These are phyloP conservation scores for Deilephila porcellus DNA, from an alignment of 2,888 invertebrate genomes.

Conservation along the genomic window DNA sequence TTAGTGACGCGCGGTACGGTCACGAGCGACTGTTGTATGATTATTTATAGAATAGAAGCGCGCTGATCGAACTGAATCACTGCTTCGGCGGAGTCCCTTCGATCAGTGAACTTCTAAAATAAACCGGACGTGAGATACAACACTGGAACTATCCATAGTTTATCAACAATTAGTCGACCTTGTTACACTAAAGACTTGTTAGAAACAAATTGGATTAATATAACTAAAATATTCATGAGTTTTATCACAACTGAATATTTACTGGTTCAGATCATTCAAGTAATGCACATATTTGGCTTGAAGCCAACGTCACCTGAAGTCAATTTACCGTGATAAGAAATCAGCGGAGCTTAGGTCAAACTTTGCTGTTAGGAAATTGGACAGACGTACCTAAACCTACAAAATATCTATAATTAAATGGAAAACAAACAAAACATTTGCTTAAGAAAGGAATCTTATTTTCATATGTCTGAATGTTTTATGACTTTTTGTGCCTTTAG, in stretches of 20 bases:
- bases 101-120: slow-evolving; percentile 53
- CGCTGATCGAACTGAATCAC: slow-evolving; percentile 49
- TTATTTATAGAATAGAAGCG: slow-evolving; percentile 66
- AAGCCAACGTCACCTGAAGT: slow-evolving; percentile 2
- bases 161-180: too few species aligned
- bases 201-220: neutral
- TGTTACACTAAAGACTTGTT: too few species aligned
- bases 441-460: too few species aligned
- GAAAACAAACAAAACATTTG: too few species aligned
- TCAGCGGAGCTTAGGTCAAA: neutral
- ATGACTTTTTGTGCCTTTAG: too few species aligned
- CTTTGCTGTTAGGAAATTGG: neutral
- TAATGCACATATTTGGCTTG: slow-evolving; percentile 2
- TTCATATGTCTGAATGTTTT: too few species aligned
- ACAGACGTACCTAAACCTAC: too few species aligned
- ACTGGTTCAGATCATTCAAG: neutral
- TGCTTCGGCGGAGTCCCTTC: slow-evolving; percentile 51
- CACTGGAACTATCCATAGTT: neutral
- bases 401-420: too few species aligned
- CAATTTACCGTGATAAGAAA: neutral
- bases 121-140: slow-evolving; percentile 10
- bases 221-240: neutral
- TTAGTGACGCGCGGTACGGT: slow-evolving; percentile 68
- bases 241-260: neutral
- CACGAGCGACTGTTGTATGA: slow-evolving; percentile 58